A percentile compares a stretch with the other conserved stretches of the same genome.
Evolutionary conservation across 2,113 vertebrate species (phyloP).

Genomic region (Thalassarche chlororhynchos): DNA sequence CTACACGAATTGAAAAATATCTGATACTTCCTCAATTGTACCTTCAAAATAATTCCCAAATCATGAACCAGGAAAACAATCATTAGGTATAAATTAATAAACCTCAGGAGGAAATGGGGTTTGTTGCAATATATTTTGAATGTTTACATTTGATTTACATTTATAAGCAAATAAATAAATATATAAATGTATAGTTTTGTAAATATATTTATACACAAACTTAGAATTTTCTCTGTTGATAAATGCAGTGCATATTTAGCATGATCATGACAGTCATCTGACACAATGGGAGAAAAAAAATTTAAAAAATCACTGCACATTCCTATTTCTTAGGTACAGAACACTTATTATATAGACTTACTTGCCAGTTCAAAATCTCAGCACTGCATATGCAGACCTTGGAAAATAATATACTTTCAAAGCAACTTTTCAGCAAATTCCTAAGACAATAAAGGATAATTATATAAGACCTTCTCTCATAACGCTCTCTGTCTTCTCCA

Average conservation of each 20-base stretch:
- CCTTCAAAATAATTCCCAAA: not conserved
- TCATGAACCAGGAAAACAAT: not conserved
- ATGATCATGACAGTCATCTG: not conserved
- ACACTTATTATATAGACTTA: not conserved
- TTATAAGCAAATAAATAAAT: not conserved
- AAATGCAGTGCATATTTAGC: not conserved
- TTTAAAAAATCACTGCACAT: not conserved
- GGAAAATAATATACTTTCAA: not conserved
- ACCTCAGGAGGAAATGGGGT: not conserved
- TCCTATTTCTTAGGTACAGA: not conserved
- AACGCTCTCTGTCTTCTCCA: not conserved
- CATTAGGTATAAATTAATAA: not conserved
- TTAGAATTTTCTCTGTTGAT: not conserved
- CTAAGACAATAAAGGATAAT: not conserved
- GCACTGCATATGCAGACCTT: not conserved
- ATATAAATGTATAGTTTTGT: not conserved
- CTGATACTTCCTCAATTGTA: not conserved
- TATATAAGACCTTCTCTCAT: not conserved
- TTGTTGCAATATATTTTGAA: not conserved
- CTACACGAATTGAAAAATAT: not conserved
- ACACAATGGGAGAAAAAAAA: not conserved
- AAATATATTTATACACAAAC: not conserved
- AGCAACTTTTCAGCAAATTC: not conserved
- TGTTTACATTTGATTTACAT: not conserved
- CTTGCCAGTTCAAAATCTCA: not conserved